Evolutionary conservation across 2,113 vertebrate species (phyloP).

Genomic region (Leptodactylus fuscus): DNA sequence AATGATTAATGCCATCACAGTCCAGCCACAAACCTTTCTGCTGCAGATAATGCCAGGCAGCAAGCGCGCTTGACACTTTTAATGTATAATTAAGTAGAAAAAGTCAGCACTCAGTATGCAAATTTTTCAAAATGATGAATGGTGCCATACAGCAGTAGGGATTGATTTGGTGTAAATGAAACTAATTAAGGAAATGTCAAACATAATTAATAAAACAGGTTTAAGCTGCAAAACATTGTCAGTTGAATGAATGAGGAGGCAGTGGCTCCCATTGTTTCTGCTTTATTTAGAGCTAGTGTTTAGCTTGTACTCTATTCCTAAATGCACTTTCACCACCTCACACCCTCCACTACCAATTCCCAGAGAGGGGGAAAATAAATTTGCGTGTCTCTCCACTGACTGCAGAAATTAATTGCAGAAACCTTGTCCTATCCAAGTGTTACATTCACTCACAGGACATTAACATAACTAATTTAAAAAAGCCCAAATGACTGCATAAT

Average conservation of each 20-base stretch:
- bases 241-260: conserved; percentile 99
- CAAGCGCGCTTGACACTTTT: conserved; percentile 99
- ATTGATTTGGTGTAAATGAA: conserved; percentile 99
- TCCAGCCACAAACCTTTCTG: conserved; percentile 99
- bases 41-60: conserved; percentile 99
- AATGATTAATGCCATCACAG: conserved; percentile 99
- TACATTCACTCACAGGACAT: conserved; percentile 99
- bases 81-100: conserved; percentile 99
- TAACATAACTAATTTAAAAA: conserved; percentile 99
- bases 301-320: conserved; percentile 98
- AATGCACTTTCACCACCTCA: conserved; percentile 95
- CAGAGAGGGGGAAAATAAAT: conserved; percentile 99
- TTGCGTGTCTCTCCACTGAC: conserved; percentile 99
- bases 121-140: conserved; percentile 99
- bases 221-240: conserved; percentile 99
- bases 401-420: conserved; percentile 99
- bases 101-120: conserved; percentile 99
- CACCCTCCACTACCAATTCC: conserved; percentile 97
- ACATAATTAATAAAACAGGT: conserved; percentile 99
- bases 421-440: conserved; percentile 99
- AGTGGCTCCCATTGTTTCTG: conserved; percentile 99
- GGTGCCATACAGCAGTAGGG: conserved; percentile 99
- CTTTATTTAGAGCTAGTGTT: conserved; percentile 99
- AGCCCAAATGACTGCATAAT: conserved; percentile 99
- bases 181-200: conserved; percentile 99